Conservation (phyloP, 2,797 vertebrate species). For the Chanos chanos region DNA sequence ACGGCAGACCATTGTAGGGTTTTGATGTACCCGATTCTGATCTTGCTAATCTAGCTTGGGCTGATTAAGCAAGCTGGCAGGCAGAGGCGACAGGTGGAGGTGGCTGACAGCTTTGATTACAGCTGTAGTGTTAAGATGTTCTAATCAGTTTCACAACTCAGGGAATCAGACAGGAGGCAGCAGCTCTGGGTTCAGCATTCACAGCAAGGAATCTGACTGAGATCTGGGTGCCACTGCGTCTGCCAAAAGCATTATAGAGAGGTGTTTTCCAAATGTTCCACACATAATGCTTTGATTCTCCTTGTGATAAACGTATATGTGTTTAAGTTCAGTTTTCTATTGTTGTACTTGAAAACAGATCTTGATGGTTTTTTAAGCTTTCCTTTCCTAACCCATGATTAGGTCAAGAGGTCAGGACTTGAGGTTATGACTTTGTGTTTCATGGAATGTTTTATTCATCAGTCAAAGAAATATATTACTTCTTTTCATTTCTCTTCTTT, state of each 20-base stretch:
- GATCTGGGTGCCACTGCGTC: slow-evolving; percentile 6
- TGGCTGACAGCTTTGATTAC: slow-evolving; percentile 35
- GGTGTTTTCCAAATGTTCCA: neutral
- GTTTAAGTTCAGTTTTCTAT: too few species aligned
- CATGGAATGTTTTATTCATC: too few species aligned
- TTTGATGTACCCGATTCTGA: slow-evolving; percentile 15
- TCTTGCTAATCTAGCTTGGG: slow-evolving; percentile 32
- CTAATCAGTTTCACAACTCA: slow-evolving; percentile 25
- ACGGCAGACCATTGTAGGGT: neutral
- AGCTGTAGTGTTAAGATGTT: slow-evolving; percentile 17
- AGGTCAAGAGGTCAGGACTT: too few species aligned
- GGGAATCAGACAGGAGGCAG: slow-evolving; percentile 13
- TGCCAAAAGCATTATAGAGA: neutral
- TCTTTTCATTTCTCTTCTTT: too few species aligned
- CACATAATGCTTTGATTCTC: slow-evolving; percentile 30
- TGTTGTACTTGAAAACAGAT: too few species aligned
- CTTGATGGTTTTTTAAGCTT: too few species aligned
- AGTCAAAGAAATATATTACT: neutral
- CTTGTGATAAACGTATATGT: slow-evolving; percentile 25
- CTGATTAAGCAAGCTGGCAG: slow-evolving; percentile 26
- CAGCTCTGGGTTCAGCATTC: slow-evolving; percentile 17
- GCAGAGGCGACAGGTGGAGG: slow-evolving; percentile 18
- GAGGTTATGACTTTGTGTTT: too few species aligned
- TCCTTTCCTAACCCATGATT: too few species aligned
- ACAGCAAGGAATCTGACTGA: slow-evolving; percentile 1